A percentile compares a stretch with the other conserved stretches of the same genome.
phyloP scores from a whole-genome alignment of 1,140 invertebrate species.

The Amyelois transitella region DNA sequence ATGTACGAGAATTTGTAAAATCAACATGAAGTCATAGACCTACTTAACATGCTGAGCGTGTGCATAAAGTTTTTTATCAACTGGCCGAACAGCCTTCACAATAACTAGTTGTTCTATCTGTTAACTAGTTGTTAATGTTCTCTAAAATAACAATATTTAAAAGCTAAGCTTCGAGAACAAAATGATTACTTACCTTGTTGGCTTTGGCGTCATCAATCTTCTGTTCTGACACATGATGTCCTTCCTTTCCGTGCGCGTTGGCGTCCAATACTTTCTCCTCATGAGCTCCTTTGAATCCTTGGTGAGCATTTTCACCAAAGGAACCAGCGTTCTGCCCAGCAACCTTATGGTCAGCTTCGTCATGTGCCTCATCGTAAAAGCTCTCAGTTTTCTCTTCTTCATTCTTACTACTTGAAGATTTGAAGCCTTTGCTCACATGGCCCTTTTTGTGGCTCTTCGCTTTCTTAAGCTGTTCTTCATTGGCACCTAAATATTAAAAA shows the following conservation, averaged over 20 bases:
- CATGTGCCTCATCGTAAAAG: slow-evolving; percentile 80
- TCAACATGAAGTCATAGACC: no score
- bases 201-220: slow-evolving; percentile 72
- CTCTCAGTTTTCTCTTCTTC: slow-evolving; percentile 79
- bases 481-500: slow-evolving; percentile 42
- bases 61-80: no score
- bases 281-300: slow-evolving; percentile 75
- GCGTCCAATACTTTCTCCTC: slow-evolving; percentile 74
- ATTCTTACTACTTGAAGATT: slow-evolving; percentile 79
- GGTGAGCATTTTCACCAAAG: slow-evolving; percentile 73
- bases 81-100: no score
- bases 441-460: slow-evolving; percentile 79
- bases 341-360: slow-evolving; percentile 76
- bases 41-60: no score
- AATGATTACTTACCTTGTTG: slow-evolving; percentile 58
- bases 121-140: not conserved
- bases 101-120: no score
- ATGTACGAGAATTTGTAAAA: no score
- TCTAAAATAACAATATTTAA: not conserved
- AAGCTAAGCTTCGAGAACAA: not conserved
- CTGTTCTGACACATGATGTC: slow-evolving; percentile 71
- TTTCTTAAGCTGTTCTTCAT: slow-evolving; percentile 71
- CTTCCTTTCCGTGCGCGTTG: slow-evolving; percentile 73
- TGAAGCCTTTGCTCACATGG: slow-evolving; percentile 78
- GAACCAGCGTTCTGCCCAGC: slow-evolving; percentile 70